phyloP scores from a whole-genome alignment of 2,797 vertebrate genomes.

The Gymnoscopelus microlampas region DNA sequence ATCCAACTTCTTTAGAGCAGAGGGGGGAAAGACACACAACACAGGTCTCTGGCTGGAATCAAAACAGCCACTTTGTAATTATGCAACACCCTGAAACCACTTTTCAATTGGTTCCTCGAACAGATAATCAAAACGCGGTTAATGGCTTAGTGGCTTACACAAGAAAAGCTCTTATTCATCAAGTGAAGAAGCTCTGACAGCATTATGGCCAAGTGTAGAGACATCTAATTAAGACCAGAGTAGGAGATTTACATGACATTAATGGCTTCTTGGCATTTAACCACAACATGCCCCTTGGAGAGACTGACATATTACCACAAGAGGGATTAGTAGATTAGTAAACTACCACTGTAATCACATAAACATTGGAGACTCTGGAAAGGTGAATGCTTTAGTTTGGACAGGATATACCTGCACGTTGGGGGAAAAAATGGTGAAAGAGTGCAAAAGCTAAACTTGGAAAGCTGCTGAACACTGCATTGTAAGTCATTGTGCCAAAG shows the following conservation, averaged over 20 bases:
- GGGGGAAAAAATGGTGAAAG: conserved; percentile 24
- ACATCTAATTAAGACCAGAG: conserved; percentile 55
- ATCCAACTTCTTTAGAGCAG: no score
- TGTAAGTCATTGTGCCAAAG: neutral
- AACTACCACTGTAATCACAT: conserved; percentile 37
- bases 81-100: conserved; percentile 1
- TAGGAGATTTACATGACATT: conserved; percentile 41
- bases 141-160: conserved; percentile 29
- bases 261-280: conserved; percentile 48
- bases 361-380: conserved; percentile 28
- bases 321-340: conserved; percentile 52
- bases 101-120: conserved; percentile 13
- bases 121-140: conserved; percentile 37
- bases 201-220: conserved; percentile 13
- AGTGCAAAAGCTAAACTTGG: neutral
- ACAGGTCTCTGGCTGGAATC: no score
- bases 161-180: conserved; percentile 12
- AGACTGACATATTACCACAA: conserved; percentile 32
- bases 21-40: no score
- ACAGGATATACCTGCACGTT: neutral
- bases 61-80: no score
- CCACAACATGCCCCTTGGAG: conserved; percentile 7
- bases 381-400: conserved; percentile 16
- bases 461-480: conserved; percentile 47
- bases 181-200: conserved; percentile 19